Percentiles rank a stretch among this genome's conserved stretches.
Conservation (phyloP, 2,113 vertebrate species). For the Herpetotheres cachinnans region DNA sequence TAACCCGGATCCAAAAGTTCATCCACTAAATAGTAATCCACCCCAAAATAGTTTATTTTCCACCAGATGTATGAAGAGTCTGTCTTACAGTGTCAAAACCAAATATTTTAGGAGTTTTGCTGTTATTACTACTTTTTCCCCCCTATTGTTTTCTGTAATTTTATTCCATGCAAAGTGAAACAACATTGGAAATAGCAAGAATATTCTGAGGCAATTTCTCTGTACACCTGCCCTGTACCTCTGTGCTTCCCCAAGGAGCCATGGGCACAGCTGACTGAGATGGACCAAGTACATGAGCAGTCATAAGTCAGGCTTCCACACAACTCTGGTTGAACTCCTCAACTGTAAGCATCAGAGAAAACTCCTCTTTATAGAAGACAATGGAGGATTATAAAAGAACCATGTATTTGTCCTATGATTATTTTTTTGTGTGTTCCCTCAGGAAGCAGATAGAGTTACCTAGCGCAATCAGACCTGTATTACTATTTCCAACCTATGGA, state of each 20-base stretch:
- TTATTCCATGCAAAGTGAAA: not conserved
- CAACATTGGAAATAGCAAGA: not conserved
- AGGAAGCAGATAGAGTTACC: not conserved
- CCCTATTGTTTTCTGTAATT: not conserved
- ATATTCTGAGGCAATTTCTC: not conserved
- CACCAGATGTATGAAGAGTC: not conserved
- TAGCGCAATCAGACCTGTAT: not conserved
- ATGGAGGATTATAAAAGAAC: not conserved
- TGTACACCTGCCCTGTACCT: not conserved
- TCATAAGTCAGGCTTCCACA: not conserved
- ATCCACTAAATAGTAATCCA: not conserved
- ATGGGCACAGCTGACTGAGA: fast-evolving
- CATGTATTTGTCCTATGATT: not conserved
- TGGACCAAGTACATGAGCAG: not conserved
- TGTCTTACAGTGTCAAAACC: not conserved
- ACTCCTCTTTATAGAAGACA: not conserved
- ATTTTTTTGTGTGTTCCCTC: not conserved
- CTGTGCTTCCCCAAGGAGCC: not conserved
- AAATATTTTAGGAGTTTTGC: not conserved
- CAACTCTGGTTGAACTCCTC: not conserved
- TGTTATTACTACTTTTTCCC: not conserved
- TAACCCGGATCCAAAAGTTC: not conserved
- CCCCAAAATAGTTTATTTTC: not conserved
- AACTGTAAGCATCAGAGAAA: not conserved
- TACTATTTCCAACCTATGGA: not conserved